A percentile compares a stretch with the other conserved stretches of the same genome.
Evolutionary conservation across 2,888 invertebrate genomes (phyloP).

Genomic region (Aleiodes testaceus): DNA sequence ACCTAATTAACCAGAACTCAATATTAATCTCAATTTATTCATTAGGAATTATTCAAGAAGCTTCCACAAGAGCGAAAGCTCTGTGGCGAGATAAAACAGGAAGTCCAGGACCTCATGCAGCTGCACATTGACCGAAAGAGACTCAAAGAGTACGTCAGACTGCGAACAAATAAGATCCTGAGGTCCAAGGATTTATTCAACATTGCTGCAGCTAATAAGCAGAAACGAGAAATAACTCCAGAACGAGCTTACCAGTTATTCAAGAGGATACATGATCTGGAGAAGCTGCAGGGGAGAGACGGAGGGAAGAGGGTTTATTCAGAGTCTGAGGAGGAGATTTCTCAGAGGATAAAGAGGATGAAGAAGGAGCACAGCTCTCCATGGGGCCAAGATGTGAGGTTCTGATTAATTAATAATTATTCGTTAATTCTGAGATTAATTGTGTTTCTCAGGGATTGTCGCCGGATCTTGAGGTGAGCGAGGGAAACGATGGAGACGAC

Average conservation of each 20-base stretch:
- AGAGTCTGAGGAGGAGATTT: conserved; percentile 67
- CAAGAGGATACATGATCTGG: conserved; percentile 67
- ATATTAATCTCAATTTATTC: conserved; percentile 26
- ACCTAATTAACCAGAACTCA: background rate
- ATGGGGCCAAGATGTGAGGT: conserved; percentile 67
- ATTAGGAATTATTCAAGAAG: conserved; percentile 67
- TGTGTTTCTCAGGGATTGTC: conserved; percentile 56
- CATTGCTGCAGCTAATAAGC: conserved; percentile 69
- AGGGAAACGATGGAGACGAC: conserved; percentile 66
- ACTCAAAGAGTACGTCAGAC: conserved; percentile 68
- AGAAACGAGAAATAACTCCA: conserved; percentile 65
- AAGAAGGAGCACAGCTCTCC: conserved; percentile 64
- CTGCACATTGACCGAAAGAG: conserved; percentile 69
- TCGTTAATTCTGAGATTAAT: conserved; percentile 10
- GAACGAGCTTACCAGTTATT: conserved; percentile 67
- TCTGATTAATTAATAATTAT: conserved; percentile 1
- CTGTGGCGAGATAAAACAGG: conserved; percentile 68
- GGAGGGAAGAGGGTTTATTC: conserved; percentile 57
- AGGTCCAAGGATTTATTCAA: conserved; percentile 70
- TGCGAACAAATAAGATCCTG: conserved; percentile 67
- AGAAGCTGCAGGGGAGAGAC: conserved; percentile 62
- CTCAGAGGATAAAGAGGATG: conserved; percentile 64
- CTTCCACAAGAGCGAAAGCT: conserved; percentile 70
- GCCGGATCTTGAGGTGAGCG: conserved; percentile 63
- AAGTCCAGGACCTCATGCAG: conserved; percentile 69